Conservation (phyloP, 2,888 invertebrate species). For the Drosophila subquinaria region DNA sequence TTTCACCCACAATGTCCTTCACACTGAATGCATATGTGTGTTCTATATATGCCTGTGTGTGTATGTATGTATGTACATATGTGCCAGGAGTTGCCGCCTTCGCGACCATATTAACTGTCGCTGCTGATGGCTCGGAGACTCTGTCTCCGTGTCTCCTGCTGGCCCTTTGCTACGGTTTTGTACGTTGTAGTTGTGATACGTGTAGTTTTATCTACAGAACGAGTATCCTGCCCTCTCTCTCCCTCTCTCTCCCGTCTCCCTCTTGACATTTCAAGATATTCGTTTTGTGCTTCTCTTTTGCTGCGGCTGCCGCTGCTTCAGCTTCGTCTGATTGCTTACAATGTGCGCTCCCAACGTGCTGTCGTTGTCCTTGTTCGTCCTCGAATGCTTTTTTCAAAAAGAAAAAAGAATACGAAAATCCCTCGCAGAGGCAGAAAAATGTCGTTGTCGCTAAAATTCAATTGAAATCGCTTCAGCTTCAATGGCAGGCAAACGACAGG, state of each 20-base stretch:
- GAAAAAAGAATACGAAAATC: constrained; percentile 59
- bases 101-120: constrained; percentile 62
- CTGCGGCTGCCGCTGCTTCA: constrained; percentile 10
- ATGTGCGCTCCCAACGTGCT: constrained; percentile 44
- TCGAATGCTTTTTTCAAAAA: constrained; percentile 42
- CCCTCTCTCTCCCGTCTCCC: not conserved
- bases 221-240: constrained; percentile 4
- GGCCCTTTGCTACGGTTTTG: not conserved
- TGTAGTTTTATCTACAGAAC: constrained; percentile 70
- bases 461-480: constrained; percentile 79
- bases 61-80: constrained; percentile 8
- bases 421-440: constrained; percentile 61
- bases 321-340: constrained; percentile 66
- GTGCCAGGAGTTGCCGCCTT: constrained; percentile 32
- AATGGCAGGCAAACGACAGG: constrained; percentile 74
- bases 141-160: constrained; percentile 16
- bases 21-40: constrained; percentile 49
- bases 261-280: constrained; percentile 69
- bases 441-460: constrained; percentile 75
- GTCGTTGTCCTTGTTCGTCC: constrained; percentile 40
- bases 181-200: constrained; percentile 19
- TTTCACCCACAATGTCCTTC: constrained; percentile 74
- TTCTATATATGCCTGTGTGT: constrained; percentile 9
- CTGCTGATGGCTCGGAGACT: constrained; percentile 27
- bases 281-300: constrained; percentile 34